These are phyloP conservation scores for Oedothorax gibbosus DNA, from an alignment of 1,140 invertebrate genomes.

Conservation along the genomic window DNA sequence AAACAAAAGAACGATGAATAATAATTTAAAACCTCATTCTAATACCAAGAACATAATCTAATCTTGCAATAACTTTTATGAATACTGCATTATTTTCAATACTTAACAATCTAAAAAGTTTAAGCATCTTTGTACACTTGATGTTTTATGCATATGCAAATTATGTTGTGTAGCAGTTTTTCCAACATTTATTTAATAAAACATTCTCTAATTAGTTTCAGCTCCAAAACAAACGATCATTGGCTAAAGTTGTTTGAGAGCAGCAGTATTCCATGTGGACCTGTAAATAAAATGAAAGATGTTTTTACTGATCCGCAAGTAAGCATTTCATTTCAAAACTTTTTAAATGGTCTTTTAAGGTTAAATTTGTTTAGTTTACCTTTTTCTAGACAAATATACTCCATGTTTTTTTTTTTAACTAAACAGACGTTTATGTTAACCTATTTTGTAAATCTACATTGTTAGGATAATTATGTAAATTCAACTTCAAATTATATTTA, in stretches of 20 bases:
- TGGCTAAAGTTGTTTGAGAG: constrained; percentile 82
- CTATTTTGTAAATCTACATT: no score
- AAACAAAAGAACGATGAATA: no score
- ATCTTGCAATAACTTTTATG: no score
- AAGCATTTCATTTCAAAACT: constrained; percentile 23
- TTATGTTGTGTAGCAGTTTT: neutral
- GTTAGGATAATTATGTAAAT: no score
- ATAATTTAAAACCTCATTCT: no score
- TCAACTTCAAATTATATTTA: no score
- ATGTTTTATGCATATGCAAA: no score
- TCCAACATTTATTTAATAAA: neutral
- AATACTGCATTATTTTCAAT: no score
- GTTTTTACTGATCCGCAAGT: constrained; percentile 91
- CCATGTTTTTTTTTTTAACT: neutral
- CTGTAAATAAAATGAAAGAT: constrained; percentile 86
- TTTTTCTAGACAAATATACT: constrained; percentile 58
- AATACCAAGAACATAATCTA: no score
- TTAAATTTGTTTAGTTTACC: neutral
- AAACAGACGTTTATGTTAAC: no score
- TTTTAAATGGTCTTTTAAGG: neutral
- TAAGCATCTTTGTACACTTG: no score
- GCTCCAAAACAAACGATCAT: constrained; percentile 69
- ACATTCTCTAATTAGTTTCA: neutral
- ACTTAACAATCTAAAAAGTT: no score
- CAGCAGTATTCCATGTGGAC: constrained; percentile 86